phyloP scores from a whole-genome alignment of 2,888 invertebrate genomes.

The Oxyscelio sp. region DNA sequence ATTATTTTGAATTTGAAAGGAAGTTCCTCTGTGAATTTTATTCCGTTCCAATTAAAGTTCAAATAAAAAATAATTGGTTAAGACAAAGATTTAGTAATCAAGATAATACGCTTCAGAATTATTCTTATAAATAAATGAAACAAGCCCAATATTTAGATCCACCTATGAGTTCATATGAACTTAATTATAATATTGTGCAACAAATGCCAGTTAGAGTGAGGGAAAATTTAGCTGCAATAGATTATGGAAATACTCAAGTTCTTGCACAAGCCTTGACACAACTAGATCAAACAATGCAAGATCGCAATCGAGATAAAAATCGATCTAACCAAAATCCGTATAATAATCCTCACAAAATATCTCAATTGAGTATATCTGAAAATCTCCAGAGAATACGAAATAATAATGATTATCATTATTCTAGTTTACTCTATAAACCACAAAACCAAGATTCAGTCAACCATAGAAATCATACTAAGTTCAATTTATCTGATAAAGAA shows the following conservation, averaged over 20 bases:
- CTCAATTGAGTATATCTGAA: too few relatives aligned
- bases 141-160: constrained; percentile 8
- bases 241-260: too few relatives aligned
- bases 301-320: too few relatives aligned
- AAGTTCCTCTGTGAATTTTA: constrained; percentile 23
- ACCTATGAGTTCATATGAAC: not conserved
- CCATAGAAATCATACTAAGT: too few relatives aligned
- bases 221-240: not conserved
- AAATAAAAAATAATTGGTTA: not conserved
- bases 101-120: not conserved
- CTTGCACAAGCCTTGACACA: not conserved
- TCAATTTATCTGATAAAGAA: too few relatives aligned
- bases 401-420: too few relatives aligned
- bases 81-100: not conserved
- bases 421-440: too few relatives aligned
- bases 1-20: not conserved
- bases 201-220: too few relatives aligned
- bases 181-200: constrained; percentile 16
- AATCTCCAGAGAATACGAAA: too few relatives aligned
- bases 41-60: constrained; percentile 8
- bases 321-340: too few relatives aligned
- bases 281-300: not conserved
- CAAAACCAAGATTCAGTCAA: too few relatives aligned
- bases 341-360: too few relatives aligned
- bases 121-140: constrained; percentile 23